Base-by-base conservation (phyloP, 2,888 invertebrate genomes). In the Ectobius pallidus region DNA sequence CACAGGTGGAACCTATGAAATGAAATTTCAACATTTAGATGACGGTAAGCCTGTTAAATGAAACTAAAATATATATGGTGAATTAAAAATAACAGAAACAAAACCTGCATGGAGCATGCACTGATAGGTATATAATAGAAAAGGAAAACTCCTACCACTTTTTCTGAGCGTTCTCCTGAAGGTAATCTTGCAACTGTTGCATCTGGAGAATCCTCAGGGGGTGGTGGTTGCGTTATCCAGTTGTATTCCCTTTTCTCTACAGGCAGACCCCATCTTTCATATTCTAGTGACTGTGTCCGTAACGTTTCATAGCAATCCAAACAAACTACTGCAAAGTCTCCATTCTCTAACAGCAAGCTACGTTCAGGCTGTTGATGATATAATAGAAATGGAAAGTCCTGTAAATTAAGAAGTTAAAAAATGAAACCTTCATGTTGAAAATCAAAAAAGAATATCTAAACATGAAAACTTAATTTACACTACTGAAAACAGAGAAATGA, bases 191-290 rank as follows among this genome's bases (percentile, higher is more conserved):
- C 94, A 79, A 94, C 91, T 78, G 92, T 89, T 77, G 91, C 93
- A 82, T 94, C 94, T 1, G 94, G 93, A 81, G 92, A 92, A 84
- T 94, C 94, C 84, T 95, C 95, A 0, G 95, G 95, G 72, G 96
- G 95, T 76, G 95, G 95, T 73, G 95, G 95, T 82, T 95, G 93
- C 79, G 94, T 92, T 81, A 95, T 92, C 95, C 96, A 96, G 86
- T 95, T 96, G 85, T 96, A 96, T 83, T 94, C 94, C 77, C 96
- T 87, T 86, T 95, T 94, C 79, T 95, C 95, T 65, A 94, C 88
- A 9, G 96, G 96, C 79, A 96, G 88, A 77, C 95, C 95, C 88
- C 95, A 94, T 78, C 94, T 87, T 85, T 93, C 93, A 85, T 95
- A 95, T 84, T 95, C 95, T 75, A 92, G 89, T 81, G 94, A 94